Base-by-base conservation (phyloP, 2,797 vertebrate genomes). In the Agapornis canus region DNA sequence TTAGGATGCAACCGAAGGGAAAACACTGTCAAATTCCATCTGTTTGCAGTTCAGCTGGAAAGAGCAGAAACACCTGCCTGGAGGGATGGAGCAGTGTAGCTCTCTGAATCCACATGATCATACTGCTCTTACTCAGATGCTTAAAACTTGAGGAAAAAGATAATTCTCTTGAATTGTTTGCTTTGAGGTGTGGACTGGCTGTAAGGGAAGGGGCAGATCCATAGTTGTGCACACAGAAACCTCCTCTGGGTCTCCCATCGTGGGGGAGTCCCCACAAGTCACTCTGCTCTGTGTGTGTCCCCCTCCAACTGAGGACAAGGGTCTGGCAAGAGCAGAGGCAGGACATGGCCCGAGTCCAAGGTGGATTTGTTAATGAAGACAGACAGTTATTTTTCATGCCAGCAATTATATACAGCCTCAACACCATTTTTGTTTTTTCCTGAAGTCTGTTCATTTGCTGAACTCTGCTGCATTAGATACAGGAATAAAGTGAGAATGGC, bases 11-110 rank as follows among this genome's bases (percentile, higher is more conserved):
- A 70, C 66, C 93, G 81, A 92, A 95, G 48, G 72, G 89, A 51
- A 97, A 96, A 84, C 65, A 26, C 71, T 94, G 95, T 95, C 90
- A 95, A 77, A 85, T 64, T 85, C 81, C 72, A 94, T 94, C 78
- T 94, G 75, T 95, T 90, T 89, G 59, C 48, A 78, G 92, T 95
- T 96, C 86, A 86, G 56, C 68, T 73, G 80, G 66, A 92, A 90
- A 94, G 68, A 92, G 79, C 86, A 94, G 92, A 93, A 96, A 93
- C 84, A 93, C 92, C 88, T 95, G 96, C 96, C 95, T 85, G 82
- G 40, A 94, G 92, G 86, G 77, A 95, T 75, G 68, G 71, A 88
- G 91, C 65, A 45, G 31, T 54, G 72, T 63, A 68, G 79, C 40
- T 81, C 60, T 87, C 42, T 75, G 78, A 87, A 65, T 82, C 82